phyloP scores from a whole-genome alignment of 2,888 invertebrate genomes.

The Zonitis immaculata region DNA sequence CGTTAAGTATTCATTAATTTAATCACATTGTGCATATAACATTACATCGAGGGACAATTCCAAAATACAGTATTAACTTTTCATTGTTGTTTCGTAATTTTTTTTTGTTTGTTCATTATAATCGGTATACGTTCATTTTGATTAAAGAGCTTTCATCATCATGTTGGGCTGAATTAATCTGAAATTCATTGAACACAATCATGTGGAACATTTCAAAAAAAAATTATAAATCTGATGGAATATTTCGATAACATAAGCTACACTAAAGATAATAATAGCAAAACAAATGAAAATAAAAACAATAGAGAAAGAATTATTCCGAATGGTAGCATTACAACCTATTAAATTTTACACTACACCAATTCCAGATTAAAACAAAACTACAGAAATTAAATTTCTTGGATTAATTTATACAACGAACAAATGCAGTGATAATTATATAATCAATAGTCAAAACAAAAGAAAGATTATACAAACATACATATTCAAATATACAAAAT shows the following conservation, averaged over 20 bases:
- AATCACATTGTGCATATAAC: conserved; percentile 22
- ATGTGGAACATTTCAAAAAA: too few species aligned
- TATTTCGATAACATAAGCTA: too few species aligned
- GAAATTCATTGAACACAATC: background rate
- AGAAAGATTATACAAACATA: too few species aligned
- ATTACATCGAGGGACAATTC: conserved; percentile 9
- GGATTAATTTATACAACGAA: background rate
- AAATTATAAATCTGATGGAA: too few species aligned
- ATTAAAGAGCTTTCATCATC: background rate
- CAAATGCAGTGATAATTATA: background rate
- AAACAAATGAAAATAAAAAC: too few species aligned
- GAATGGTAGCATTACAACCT: too few species aligned
- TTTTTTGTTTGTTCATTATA: background rate
- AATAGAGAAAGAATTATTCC: too few species aligned
- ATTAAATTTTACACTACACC: too few species aligned
- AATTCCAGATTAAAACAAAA: too few species aligned
- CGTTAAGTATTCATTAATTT: conserved; percentile 27
- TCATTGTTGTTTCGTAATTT: too few species aligned
- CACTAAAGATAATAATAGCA: too few species aligned
- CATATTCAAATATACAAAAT: too few species aligned
- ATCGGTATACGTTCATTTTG: background rate
- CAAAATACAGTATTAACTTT: background rate
- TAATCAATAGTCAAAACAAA: background rate
- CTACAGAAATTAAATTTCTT: background rate
- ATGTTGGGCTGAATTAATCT: background rate